These are phyloP conservation scores for Caenorhabditis panamensis DNA, from an alignment of 2,888 invertebrate genomes.

Conservation along the genomic window DNA sequence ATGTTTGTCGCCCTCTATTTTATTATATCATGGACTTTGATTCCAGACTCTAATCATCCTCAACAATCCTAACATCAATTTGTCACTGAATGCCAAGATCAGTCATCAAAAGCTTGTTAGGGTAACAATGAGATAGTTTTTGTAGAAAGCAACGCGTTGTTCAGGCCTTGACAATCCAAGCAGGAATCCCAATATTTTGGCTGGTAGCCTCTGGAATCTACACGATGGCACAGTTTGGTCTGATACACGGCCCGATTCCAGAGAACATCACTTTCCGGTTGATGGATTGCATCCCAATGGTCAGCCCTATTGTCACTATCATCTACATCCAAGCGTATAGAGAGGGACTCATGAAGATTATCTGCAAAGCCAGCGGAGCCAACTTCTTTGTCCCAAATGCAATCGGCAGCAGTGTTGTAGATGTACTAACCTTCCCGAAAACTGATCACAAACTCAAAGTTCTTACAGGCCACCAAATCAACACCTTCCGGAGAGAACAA, in stretches of 20 bases:
- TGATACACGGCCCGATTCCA: conserved; percentile 43
- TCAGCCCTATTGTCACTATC: conserved; percentile 37
- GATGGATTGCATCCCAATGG: conserved; percentile 56
- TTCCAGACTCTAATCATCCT: conserved; percentile 45
- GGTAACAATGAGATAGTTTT: too few relatives aligned
- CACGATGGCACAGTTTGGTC: conserved; percentile 39
- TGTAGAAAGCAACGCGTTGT: background rate
- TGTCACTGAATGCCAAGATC: conserved; percentile 31
- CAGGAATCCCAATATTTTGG: conserved; percentile 56
- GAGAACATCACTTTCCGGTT: conserved; percentile 53
- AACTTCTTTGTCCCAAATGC: conserved; percentile 16
- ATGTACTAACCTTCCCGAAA: conserved; percentile 33
- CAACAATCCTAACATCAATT: conserved; percentile 17
- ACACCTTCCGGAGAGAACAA: conserved; percentile 2
- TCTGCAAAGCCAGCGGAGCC: conserved; percentile 4
- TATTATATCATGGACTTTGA: background rate
- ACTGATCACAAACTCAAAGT: background rate
- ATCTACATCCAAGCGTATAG: conserved; percentile 36
- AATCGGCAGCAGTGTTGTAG: conserved; percentile 35
- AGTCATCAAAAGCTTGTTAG: conserved; percentile 49
- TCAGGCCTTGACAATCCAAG: conserved; percentile 50
- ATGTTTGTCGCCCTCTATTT: conserved; percentile 10
- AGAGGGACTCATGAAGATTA: conserved; percentile 11
- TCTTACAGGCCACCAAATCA: background rate
- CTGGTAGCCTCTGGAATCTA: conserved; percentile 43